Evolutionary conservation across 2,888 invertebrate genomes (phyloP), one percentile per base, ranked within the genome.

Genomic region (Yponomeuta cagnagella): DNA sequence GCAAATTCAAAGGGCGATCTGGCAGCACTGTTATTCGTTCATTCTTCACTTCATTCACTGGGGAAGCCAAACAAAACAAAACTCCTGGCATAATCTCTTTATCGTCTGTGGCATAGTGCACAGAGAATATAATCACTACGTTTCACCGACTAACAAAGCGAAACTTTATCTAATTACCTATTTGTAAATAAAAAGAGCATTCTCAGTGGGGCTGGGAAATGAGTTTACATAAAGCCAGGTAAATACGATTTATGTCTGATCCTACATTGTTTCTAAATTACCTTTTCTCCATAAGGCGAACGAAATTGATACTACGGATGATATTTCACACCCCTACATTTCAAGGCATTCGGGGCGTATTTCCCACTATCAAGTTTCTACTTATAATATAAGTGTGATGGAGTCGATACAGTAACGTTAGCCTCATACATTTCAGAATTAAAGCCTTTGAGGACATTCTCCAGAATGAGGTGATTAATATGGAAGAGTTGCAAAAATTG

Each of bases 381-480:
- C 23, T 31, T 64, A 58, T 12, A 12, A 58, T 15, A 15, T 12
- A 15, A 15, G 52, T 58, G 52, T 58, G 15, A 15, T 15, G 2
- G 0, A 5, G 30, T 23, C 8, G 64, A 10, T 64, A 64, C 10
- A 10, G 1, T 64, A 30, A 64, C 64, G 3, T 30, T 64, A 3
- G 23, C 31, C 12, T 63, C 30, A 65, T 48, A 3, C 37, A 69
- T 69, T 63, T 58, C 43, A 48, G 33, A 52, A 48, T 73, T 63
- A 67, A 95, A 89, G 95, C 96, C 78, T 97, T 97, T 82, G 95
- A 97, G 84, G 95, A 95, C 74, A 84, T 95, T 66, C 88, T 98
- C 48, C 88, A 93, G 12, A 88, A 94, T 75, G 96, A 97, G 77
- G 93, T 94, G 71, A 95, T 98, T 76, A 94, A 97, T 81, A 86